Percentiles rank a stretch among this genome's conserved stretches.
These are phyloP conservation scores for Dolichoris vasculosae DNA, from an alignment of 1,140 invertebrate genomes.

Conservation along the genomic window DNA sequence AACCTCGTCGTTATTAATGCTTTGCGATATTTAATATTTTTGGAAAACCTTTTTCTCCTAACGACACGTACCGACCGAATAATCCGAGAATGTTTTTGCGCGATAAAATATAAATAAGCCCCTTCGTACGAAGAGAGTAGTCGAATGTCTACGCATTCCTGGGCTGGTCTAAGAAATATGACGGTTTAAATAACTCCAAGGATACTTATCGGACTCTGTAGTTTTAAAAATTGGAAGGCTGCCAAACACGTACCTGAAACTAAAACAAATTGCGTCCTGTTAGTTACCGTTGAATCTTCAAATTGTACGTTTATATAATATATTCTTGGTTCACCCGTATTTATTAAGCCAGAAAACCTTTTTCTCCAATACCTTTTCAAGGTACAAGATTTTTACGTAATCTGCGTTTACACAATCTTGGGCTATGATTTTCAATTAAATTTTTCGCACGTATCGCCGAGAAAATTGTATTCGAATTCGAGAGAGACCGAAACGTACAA, in stretches of 20 bases:
- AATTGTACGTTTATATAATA: not conserved
- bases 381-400: too few species aligned
- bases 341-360: not conserved
- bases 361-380: not conserved
- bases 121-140: too few species aligned
- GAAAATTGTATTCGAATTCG: too few species aligned
- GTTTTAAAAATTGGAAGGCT: not conserved
- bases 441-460: too few species aligned
- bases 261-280: conserved; percentile 12
- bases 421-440: too few species aligned
- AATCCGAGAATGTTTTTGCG: not conserved
- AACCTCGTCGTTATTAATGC: not conserved
- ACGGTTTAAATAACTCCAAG: not conserved
- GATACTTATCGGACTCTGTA: conserved; percentile 10
- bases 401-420: too few species aligned
- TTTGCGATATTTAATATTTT: not conserved
- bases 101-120: not conserved
- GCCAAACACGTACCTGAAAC: conserved; percentile 34
- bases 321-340: not conserved
- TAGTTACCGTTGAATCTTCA: not conserved
- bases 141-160: not conserved
- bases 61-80: not conserved
- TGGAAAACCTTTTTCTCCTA: not conserved
- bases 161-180: not conserved
- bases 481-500: too few species aligned